Conservation (phyloP, 2,113 vertebrate genomes). For the Microcebus lehilahytsara region DNA sequence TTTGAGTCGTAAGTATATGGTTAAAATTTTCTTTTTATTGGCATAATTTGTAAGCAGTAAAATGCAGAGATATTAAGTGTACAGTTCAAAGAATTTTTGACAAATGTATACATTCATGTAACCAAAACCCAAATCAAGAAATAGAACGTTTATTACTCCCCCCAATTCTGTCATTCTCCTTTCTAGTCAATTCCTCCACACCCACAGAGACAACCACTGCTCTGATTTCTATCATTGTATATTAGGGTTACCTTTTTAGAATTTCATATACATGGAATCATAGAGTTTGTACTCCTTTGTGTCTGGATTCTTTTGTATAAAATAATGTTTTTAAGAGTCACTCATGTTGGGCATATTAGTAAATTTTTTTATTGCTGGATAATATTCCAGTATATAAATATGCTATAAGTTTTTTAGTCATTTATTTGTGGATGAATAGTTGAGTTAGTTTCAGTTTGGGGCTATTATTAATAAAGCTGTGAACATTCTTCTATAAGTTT, state of each 20-base stretch:
- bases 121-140: slow-evolving; percentile 1
- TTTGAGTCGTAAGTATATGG: neutral
- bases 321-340: neutral
- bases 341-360: neutral
- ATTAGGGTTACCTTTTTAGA: neutral
- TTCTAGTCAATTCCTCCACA: neutral
- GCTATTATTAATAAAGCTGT: neutral
- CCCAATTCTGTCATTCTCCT: neutral
- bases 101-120: neutral
- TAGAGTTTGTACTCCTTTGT: neutral
- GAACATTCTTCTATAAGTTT: neutral
- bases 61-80: neutral
- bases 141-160: neutral
- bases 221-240: neutral
- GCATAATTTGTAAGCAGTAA: neutral
- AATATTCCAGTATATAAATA: neutral
- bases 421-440: neutral
- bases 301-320: neutral
- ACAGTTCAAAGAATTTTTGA: neutral
- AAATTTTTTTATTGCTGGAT: neutral
- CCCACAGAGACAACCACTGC: neutral
- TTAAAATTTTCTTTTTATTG: neutral
- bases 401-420: neutral
- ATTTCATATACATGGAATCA: neutral
- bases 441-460: neutral